A percentile compares a stretch with the other conserved stretches of the same genome.
Evolutionary conservation across 1,140 invertebrate species (phyloP).

Genomic region (Tyrophagus putrescentiae): DNA sequence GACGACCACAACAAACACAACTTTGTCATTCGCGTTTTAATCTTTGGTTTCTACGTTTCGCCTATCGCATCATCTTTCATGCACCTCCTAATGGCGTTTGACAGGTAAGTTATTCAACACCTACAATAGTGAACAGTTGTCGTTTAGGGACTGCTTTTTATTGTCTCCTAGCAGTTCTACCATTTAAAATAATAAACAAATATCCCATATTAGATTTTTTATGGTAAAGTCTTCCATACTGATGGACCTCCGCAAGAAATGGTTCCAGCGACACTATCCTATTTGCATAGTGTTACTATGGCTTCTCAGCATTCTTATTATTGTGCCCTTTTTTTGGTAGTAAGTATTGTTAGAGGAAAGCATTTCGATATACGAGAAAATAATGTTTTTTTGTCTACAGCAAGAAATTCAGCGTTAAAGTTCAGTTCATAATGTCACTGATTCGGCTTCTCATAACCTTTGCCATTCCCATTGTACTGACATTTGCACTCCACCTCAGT

Average conservation of each 20-base stretch:
- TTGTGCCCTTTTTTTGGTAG: constrained; percentile 13
- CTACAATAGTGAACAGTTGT: background rate
- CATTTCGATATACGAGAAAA: background rate
- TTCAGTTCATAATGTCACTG: background rate
- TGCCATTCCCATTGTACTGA: constrained; percentile 4
- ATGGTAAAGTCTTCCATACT: background rate
- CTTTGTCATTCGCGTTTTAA: background rate
- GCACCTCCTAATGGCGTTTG: constrained; percentile 15
- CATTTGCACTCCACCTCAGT: background rate
- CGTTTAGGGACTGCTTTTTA: background rate
- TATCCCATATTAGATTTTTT: background rate
- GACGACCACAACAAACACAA: background rate
- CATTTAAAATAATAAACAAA: background rate
- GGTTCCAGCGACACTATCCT: background rate
- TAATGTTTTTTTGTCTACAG: background rate
- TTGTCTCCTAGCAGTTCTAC: background rate
- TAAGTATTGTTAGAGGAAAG: constrained; percentile 5
- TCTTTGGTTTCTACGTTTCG: constrained; percentile 6
- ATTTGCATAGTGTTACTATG: constrained; percentile 1
- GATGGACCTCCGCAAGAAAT: background rate
- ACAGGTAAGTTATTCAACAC: background rate
- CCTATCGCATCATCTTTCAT: constrained; percentile 13
- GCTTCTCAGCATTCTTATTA: background rate
- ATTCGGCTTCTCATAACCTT: constrained; percentile 5
- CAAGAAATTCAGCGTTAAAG: background rate